Conservation (phyloP, 2,113 vertebrate species). For the rabbit (Oryctolagus cuniculus) region mOryCun1.1 NC_091437.1:24520501-24521000, state of each 20-base stretch:
- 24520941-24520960: background rate
- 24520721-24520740: background rate
- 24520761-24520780: background rate
- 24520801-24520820: slow-evolving; percentile 30
- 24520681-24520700: background rate
- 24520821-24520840: background rate
- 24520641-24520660: background rate
- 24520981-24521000: background rate
- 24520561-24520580: background rate
- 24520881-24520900: background rate
- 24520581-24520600: background rate
- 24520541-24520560: background rate
- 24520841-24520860: background rate
- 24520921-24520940: background rate
- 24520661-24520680: background rate
- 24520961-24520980: background rate
- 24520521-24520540: background rate
- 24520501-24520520: background rate
- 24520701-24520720: background rate
- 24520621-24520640: background rate
- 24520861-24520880: background rate
- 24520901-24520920: background rate
- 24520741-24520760: background rate
- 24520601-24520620: background rate
- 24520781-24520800: background rate